Evolutionary conservation across 2,888 invertebrate species (phyloP), one percentile per base, ranked within the genome.

Genomic region (Gisinianus flammeolus): DNA sequence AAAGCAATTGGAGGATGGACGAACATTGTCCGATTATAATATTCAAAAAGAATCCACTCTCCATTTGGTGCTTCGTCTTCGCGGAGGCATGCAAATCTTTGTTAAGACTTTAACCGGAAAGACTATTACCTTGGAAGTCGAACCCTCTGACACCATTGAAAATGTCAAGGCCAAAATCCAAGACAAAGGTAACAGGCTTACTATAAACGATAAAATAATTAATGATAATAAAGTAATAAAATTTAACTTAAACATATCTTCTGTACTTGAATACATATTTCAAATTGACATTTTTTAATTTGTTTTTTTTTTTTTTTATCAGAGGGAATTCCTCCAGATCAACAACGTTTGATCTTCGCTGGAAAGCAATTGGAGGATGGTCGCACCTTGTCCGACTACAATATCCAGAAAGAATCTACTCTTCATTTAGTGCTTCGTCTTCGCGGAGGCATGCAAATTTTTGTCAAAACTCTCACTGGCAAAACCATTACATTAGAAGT

Each of bases 381-480:
- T 0, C 88, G 90, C 56, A 90, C 90, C 2, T 85, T 90, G 1
- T 90, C 90, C 0, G n/a, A n/a, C n/a, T n/a, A n/a, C n/a, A n/a
- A n/a, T n/a, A n/a, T n/a, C n/a, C n/a, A n/a, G n/a, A n/a, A n/a
- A n/a, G n/a, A n/a, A n/a, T n/a, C n/a, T n/a, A n/a, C n/a, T n/a
- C n/a, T n/a, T n/a, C n/a, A n/a, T n/a, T n/a, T n/a, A n/a, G n/a
- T n/a, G n/a, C n/a, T n/a, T n/a, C n/a, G n/a, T n/a, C n/a, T n/a
- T n/a, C n/a, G n/a, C n/a, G n/a, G n/a, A n/a, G n/a, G n/a, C n/a
- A 90, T 96, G 79, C 95, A 94, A 86, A 92, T 95, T 81, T 94
- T 95, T 90, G 95, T 94, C 82, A 96, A 96, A 88, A 93, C 96
- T 75, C 94, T 94, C 0, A 89, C 89, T 85, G 88, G 89, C 6